These are phyloP conservation scores for Phataginus tricuspis DNA, from an alignment of 2,797 vertebrate species.

Conservation along the genomic window DNA sequence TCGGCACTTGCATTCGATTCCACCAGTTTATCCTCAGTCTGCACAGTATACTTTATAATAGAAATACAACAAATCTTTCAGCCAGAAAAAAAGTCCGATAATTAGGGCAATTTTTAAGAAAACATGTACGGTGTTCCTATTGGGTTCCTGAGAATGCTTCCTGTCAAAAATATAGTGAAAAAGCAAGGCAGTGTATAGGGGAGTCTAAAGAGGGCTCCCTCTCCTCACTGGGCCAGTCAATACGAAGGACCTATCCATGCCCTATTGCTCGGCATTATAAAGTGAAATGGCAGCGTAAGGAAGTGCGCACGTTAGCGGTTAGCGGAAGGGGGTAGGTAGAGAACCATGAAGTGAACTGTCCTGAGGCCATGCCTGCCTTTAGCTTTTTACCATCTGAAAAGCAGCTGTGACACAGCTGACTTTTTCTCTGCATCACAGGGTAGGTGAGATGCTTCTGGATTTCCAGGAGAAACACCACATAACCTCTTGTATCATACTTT, in stretches of 20 bases:
- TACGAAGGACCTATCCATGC: neutral
- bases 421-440: neutral
- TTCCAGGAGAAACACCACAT: neutral
- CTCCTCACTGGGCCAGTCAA: neutral
- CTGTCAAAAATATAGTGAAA: neutral
- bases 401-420: neutral
- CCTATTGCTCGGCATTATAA: neutral
- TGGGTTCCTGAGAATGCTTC: neutral
- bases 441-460: neutral
- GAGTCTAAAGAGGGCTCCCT: neutral
- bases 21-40: neutral
- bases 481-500: neutral
- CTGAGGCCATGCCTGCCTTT: neutral
- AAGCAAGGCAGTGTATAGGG: neutral
- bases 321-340: neutral
- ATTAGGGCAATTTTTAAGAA: neutral
- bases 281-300: neutral
- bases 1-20: neutral
- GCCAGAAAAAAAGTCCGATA: neutral
- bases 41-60: neutral
- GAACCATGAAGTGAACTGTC: neutral
- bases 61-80: slow-evolving; percentile 40
- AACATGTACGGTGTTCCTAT: neutral
- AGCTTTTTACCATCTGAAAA: neutral
- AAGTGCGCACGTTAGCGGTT: fast-evolving